Base-by-base conservation (phyloP, 2,113 vertebrate species). In the Nicator chloris region DNA sequence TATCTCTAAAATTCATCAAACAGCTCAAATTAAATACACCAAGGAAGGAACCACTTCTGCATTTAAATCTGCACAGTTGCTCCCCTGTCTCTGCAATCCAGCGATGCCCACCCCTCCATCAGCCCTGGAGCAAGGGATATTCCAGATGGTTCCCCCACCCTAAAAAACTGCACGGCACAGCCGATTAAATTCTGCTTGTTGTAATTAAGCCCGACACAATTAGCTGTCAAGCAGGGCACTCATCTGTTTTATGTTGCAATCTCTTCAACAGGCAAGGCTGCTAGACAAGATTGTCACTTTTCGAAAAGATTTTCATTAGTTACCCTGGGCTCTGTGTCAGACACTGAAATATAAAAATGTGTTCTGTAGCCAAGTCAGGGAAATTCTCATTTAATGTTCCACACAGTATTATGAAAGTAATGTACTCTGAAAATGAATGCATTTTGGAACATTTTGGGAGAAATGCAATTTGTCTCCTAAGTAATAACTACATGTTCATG, bases 171-270 rank as follows among this genome's bases (percentile, higher is more conserved):
- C 85, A 19, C 95, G 94, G 95, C 95, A 97, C 97, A 97, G 97
- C 94, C 88, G 84, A 98, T 97, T 98, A 97, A 97, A 97, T 97
- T 87, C 96, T 93, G 96, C 97, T 98, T 97, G 97, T 97, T 98
- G 97, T 97, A 97, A 98, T 98, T 98, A 98, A 97, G 97, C 80
- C 92, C 80, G 72, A 98, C 97, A 97, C 97, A 98, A 98, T 98
- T 98, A 98, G 96, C 97, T 97, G 97, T 97, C 97, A 97, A 94
- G 97, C 88, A 96, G 96, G 95, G 97, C 96, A 95, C 95, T 97
- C 97, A 95, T 97, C 97, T 97, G 97, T 97, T 97, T 98, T 97
- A 98, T 97, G 97, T 96, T 95, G 97, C 97, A 97, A 97, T 97
- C 96, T 96, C 96, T 93, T 95, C 93, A 91, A 76, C 93, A 94